Conservation (phyloP, 2,113 vertebrate species). For the Notothenia rossii region DNA sequence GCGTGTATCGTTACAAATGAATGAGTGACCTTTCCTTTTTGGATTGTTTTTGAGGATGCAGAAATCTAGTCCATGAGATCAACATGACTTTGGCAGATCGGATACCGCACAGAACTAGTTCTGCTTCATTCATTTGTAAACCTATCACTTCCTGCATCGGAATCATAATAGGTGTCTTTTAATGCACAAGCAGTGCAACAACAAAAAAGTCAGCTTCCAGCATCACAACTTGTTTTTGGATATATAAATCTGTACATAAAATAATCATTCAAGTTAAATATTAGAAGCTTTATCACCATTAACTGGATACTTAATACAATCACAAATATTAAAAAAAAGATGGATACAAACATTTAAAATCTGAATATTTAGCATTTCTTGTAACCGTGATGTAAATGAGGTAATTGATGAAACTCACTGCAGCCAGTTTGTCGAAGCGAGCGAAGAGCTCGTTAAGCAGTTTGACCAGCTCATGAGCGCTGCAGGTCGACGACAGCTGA, state of each 20-base stretch:
- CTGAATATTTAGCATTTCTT: not conserved
- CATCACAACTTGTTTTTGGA: not conserved
- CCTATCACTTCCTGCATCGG: not conserved
- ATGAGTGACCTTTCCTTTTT: not conserved
- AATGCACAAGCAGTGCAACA: not conserved
- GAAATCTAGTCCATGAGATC: not conserved
- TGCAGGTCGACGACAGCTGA: constrained; percentile 94
- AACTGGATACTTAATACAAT: not conserved
- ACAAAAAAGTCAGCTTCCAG: no score
- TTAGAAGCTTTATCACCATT: no score
- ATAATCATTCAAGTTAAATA: no score
- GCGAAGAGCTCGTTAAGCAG: constrained; percentile 96
- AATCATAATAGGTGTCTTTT: not conserved
- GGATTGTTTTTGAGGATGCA: not conserved
- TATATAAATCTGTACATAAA: not conserved
- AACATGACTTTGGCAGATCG: not conserved
- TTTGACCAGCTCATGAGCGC: constrained; percentile 96
- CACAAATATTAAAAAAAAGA: not conserved
- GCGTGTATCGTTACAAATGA: not conserved
- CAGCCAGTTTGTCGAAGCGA: constrained; percentile 95
- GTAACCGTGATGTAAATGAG: not conserved
- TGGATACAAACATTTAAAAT: not conserved
- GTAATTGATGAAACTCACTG: constrained; percentile 83
- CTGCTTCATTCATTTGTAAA: not conserved
- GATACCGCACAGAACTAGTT: not conserved